phyloP scores from a whole-genome alignment of 2,113 vertebrate species.

The Thinocorus orbignyianus region DNA sequence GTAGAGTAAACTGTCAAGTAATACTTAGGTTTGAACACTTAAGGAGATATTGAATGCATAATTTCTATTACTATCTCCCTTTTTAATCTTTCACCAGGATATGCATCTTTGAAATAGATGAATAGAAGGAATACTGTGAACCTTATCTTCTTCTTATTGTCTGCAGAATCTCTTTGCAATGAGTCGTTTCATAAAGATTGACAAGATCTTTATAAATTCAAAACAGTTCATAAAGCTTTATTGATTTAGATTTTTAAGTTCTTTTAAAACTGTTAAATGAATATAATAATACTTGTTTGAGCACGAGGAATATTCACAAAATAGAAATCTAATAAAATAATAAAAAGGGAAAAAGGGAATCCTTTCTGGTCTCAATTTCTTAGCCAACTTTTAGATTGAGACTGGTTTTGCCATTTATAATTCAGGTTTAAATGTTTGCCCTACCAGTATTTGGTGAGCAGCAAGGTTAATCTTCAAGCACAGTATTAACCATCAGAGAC shows the following conservation, averaged over 20 bases:
- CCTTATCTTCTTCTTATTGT: background rate
- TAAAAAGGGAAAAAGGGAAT: background rate
- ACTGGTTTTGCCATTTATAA: background rate
- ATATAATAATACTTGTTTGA: background rate
- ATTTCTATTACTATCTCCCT: background rate
- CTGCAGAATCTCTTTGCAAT: background rate
- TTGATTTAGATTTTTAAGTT: background rate
- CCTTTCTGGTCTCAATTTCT: background rate
- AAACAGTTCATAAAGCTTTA: background rate
- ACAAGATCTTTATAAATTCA: background rate
- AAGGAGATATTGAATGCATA: background rate
- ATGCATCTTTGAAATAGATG: background rate
- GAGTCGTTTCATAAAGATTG: background rate
- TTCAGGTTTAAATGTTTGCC: background rate
- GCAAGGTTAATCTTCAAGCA: background rate
- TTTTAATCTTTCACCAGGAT: background rate
- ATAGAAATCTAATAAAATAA: background rate
- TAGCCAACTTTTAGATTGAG: background rate
- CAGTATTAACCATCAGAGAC: background rate
- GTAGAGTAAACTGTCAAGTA: background rate
- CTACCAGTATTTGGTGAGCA: background rate
- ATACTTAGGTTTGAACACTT: background rate
- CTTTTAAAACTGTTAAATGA: background rate
- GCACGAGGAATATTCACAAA: background rate
- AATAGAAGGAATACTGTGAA: background rate